Evolutionary conservation across 2,888 invertebrate species (phyloP), one percentile per base, ranked within the genome.

Genomic region (Tanaodytes sp.): DNA sequence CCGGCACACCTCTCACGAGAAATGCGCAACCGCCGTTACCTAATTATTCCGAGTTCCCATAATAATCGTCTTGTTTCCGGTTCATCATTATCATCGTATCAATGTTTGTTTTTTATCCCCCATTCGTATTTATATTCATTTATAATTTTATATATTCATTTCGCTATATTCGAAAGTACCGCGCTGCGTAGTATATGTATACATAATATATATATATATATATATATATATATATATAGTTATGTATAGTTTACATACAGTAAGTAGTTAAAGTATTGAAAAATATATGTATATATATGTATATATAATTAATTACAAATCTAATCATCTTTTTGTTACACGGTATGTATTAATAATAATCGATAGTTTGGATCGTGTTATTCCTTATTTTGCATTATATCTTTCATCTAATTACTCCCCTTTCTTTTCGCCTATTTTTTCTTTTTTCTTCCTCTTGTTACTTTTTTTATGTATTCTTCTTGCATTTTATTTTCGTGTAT

Each of bases 221-320:
- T 23, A 23, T 23, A 23, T 23, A 23, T 23, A 23, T 23, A 8
- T 23, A 75, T 75, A 73, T 71, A 71, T 67, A 61, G 66, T 66
- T 65, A 69, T 79, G 76, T 77, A 77, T 80, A 78, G 78, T 81
- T 82, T 79, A 83, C 80, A 81, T 81, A 83, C 82, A 84, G 82
- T 80, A 76, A 83, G 82, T 84, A 84, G 81, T 83, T 82, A 80
- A 83, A 81, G 83, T 84, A 84, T 84, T 84, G 84, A 84, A 84
- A 84, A 84, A 84, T 84, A 83, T 84, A 83, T 82, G 69, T 72
- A 72, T 73, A 66, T 70, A 59, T 64, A 8, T 23, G 51, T 69
- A 57, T 68, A 68, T 79, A 78, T 82, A 81, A 80, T 82, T 80
- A 81, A 82, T 82, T 84, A 83, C 81, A 84, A 83, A 83, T 83